Evolutionary conservation across 2,797 vertebrate species (phyloP).

Genomic region (Aldrovandia affinis): DNA sequence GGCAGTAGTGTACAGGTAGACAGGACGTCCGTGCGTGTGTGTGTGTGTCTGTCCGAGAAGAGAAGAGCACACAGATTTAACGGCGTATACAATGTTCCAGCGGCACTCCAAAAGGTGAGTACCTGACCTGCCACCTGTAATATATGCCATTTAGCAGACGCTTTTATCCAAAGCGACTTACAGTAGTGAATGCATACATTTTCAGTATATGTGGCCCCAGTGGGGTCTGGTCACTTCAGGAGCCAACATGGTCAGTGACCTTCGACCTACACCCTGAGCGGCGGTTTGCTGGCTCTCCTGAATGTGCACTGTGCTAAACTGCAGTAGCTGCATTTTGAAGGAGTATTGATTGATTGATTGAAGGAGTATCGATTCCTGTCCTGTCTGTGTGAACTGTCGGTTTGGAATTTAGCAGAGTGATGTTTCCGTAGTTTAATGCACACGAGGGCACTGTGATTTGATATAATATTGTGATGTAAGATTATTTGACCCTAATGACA

Average conservation of each 20-base stretch:
- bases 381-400: neutral
- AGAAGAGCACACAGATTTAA: neutral
- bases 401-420: neutral
- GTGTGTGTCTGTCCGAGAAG: neutral
- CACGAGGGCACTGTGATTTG: too few species aligned
- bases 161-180: too few species aligned
- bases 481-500: too few species aligned
- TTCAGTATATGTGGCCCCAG: too few species aligned
- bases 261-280: too few species aligned
- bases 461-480: too few species aligned
- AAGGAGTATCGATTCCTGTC: neutral
- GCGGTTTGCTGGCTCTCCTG: neutral
- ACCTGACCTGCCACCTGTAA: neutral
- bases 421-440: too few species aligned
- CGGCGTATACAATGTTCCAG: neutral
- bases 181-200: too few species aligned
- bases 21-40: neutral
- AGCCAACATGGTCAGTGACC: too few species aligned
- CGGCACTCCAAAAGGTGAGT: neutral
- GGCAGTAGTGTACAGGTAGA: neutral
- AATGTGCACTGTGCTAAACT: too few species aligned
- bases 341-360: neutral
- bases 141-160: too few species aligned
- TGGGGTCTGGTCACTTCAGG: neutral
- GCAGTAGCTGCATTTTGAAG: neutral